A percentile compares a stretch with the other conserved stretches of the same genome.
Evolutionary conservation across 2,888 invertebrate genomes (phyloP).

Genomic region (Tachina grossa): DNA sequence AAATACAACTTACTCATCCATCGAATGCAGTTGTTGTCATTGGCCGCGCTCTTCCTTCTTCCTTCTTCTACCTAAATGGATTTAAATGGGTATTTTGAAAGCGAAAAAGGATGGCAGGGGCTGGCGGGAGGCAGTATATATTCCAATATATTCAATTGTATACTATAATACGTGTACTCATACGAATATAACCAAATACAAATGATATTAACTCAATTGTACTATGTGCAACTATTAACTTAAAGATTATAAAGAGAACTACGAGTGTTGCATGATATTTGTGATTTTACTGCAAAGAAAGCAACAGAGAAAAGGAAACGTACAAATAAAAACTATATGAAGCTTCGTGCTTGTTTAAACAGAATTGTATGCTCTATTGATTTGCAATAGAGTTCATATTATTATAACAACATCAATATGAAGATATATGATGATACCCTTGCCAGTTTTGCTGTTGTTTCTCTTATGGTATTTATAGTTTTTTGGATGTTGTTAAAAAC

Average conservation of each 20-base stretch:
- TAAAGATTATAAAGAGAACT: conserved; percentile 29
- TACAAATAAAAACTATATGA: background rate
- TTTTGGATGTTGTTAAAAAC: conserved; percentile 39
- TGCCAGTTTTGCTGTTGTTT: conserved; percentile 5
- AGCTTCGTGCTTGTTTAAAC: conserved; percentile 34
- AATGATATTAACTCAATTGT: conserved; percentile 60
- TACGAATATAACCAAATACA: conserved; percentile 19
- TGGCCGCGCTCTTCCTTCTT: background rate
- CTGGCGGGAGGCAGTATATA: background rate
- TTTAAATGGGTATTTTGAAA: background rate
- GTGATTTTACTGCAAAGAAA: conserved; percentile 2
- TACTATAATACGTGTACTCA: conserved; percentile 1
- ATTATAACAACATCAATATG: conserved; percentile 21
- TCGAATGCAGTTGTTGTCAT: background rate
- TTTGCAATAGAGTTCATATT: conserved; percentile 25
- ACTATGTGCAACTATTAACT: conserved; percentile 39
- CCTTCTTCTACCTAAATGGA: background rate
- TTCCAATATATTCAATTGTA: background rate
- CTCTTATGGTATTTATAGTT: conserved; percentile 24
- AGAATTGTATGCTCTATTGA: conserved; percentile 31
- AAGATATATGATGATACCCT: conserved; percentile 17
- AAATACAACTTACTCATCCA: conserved; percentile 6
- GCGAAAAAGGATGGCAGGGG: no score
- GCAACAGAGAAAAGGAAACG: background rate
- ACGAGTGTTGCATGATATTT: conserved; percentile 27